Percentiles rank a stretch among this genome's conserved stretches.
Evolutionary conservation across 2,797 vertebrate genomes (phyloP).

Genomic region (Peromyscus nudipes): DNA sequence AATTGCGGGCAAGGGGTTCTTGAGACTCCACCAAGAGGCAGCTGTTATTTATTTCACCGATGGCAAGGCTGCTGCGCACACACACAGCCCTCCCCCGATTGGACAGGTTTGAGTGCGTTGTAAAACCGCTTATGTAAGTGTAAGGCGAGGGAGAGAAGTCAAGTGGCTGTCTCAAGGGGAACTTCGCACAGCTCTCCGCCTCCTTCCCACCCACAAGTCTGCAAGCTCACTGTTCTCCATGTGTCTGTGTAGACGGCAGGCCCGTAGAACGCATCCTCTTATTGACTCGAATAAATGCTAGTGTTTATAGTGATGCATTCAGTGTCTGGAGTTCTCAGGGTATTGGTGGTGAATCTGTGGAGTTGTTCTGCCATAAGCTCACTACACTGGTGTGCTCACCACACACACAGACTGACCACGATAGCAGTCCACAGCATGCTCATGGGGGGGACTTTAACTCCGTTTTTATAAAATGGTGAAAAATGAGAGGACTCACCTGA

Average conservation of each 20-base stretch:
- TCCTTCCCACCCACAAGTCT: background rate
- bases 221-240: background rate
- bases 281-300: background rate
- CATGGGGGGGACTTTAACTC: background rate
- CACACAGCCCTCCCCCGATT: background rate
- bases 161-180: background rate
- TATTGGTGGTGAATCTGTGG: background rate
- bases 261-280: background rate
- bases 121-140: slow-evolving; percentile 8
- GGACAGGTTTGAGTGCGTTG: slow-evolving; percentile 3
- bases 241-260: background rate
- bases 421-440: background rate
- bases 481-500: background rate
- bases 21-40: background rate
- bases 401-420: background rate
- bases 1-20: background rate
- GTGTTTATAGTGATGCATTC: background rate
- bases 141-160: slow-evolving; percentile 3
- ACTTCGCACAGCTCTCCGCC: background rate
- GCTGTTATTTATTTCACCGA: background rate
- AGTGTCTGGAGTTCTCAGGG: background rate
- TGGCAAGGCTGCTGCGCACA: background rate
- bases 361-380: background rate
- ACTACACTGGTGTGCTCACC: background rate
- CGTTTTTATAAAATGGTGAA: background rate